These are phyloP conservation scores for Lepus oiostolus DNA, from an alignment of 2,797 vertebrate species.

Conservation along the genomic window DNA sequence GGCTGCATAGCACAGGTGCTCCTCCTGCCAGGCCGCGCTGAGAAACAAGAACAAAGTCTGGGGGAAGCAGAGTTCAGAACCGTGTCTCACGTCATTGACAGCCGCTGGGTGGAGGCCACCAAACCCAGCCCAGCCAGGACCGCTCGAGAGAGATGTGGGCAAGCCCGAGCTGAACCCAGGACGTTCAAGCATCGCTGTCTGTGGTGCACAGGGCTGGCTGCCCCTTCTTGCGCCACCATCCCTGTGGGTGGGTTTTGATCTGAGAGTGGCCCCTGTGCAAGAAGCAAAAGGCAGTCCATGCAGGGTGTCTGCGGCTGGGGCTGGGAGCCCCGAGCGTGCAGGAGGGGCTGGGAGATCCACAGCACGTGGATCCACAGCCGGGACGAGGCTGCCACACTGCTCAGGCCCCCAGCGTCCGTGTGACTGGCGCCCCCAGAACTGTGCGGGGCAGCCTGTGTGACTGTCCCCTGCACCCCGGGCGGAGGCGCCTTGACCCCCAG, in stretches of 20 bases:
- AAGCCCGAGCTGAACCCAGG: too few relatives aligned
- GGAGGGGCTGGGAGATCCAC: background rate
- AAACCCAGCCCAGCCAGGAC: background rate
- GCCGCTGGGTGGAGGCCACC: background rate
- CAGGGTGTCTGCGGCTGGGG: background rate
- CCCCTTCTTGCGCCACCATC: too few relatives aligned
- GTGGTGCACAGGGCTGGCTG: background rate
- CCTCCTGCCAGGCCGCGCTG: background rate
- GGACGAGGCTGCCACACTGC: background rate
- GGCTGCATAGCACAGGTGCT: background rate
- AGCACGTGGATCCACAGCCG: background rate
- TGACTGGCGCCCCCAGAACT: background rate
- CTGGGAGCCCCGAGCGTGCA: background rate
- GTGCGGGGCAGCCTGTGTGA: background rate
- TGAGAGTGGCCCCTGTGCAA: background rate
- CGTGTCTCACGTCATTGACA: background rate
- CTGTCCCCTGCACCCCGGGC: background rate
- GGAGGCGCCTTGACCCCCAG: too few relatives aligned
- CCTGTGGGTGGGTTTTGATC: background rate
- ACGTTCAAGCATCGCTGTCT: background rate
- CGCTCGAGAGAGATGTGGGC: background rate
- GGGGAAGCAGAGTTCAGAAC: background rate
- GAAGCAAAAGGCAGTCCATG: background rate
- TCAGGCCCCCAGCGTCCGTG: background rate
- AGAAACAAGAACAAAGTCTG: constrained; percentile 3